Base-by-base conservation (phyloP, 2,888 invertebrate genomes). In the Flexamia atlantica region DNA sequence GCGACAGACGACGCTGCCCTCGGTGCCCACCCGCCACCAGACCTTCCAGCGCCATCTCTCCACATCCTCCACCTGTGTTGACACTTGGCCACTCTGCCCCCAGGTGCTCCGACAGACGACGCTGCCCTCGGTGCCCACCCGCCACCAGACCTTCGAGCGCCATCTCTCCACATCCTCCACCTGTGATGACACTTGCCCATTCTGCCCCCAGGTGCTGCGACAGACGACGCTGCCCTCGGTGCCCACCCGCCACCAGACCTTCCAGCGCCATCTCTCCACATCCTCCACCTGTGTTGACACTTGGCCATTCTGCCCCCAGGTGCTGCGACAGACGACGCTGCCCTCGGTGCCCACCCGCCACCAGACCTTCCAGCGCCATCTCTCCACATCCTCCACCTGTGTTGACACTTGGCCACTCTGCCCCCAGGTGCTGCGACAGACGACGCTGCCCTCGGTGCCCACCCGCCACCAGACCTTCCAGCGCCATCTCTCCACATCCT, bases 181-280 rank as follows among this genome's bases (percentile, higher is more conserved):
- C 14, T 10, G 46, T 46, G 46, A 14, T 12, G 14, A 40, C 40
- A n/a, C 40, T 12, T 9, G 40, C 40, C 40, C 4, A 17, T 2
- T 23, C 10, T n/a, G 53, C 23, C 53, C 32, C 1, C 87, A 88
- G 82, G 89, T 95, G 94, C 95, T 95, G 20, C 93, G 96, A 10
- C 96, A 96, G 91, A 95, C 96, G 0, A 96, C 96, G 0, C 90
- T 96, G 36, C 96, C 96, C 1, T 95, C 95, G 79, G 96, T 96
- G 4, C 95, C 96, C 7, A 95, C 95, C 68, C 92, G 96, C 32
- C 96, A 96, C 89, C 95, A 95, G 89, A 94, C 94, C 70, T 96
- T 96, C 90, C 96, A 96, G 89, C 91, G 96, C 0, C 96, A 96
- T 36, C 4, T 7, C 36, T 36, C 9, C 5, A 36, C 36, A 36